phyloP scores from a whole-genome alignment of 2,797 vertebrate species.

The Phrynocephalus guinanensis region DNA sequence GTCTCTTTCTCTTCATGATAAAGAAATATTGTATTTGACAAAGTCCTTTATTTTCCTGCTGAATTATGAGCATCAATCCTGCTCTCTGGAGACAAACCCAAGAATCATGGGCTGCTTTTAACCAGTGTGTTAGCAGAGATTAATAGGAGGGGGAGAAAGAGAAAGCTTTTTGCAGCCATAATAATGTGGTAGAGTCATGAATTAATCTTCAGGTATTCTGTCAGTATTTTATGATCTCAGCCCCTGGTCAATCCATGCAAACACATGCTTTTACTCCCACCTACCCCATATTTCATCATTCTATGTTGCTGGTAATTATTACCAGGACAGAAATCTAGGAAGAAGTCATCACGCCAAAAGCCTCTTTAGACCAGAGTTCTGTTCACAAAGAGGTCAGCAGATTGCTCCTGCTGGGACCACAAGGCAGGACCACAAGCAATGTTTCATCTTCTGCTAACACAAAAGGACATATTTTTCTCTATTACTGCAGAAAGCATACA shows the following conservation, averaged over 20 bases:
- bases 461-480: not conserved
- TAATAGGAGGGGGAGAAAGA: not conserved
- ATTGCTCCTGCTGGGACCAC: not conserved
- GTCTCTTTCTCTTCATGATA: not conserved
- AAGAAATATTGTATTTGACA: conserved; percentile 41
- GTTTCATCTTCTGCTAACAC: not conserved
- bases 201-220: not conserved
- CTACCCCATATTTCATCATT: not conserved
- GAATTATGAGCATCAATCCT: conserved; percentile 10
- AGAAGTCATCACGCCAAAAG: no score
- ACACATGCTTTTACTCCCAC: not conserved
- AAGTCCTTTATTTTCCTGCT: conserved; percentile 30
- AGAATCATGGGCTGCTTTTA: not conserved
- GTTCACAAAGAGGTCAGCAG: no score
- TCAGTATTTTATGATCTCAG: not conserved
- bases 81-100: conserved; percentile 43
- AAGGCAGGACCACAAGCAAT: not conserved
- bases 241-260: not conserved
- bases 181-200: not conserved
- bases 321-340: no score
- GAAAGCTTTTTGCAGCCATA: not conserved
- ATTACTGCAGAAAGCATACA: not conserved
- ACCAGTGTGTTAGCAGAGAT: not conserved
- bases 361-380: no score
- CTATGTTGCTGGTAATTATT: no score